Conservation (phyloP, 2,113 vertebrate genomes). For the Phylloscopus trochilus region DNA sequence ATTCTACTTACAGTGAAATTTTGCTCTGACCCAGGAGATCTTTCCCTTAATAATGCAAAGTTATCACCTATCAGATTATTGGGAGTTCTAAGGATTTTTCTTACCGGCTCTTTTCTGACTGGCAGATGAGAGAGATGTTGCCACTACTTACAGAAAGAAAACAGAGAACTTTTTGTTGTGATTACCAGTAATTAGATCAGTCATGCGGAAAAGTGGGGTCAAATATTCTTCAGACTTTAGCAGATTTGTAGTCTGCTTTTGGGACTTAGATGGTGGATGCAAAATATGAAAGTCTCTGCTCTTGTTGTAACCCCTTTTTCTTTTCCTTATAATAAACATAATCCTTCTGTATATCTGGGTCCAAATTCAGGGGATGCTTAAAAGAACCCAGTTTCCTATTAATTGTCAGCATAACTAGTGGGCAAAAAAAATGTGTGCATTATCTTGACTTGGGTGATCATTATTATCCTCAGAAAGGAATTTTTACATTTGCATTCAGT, state of each 20-base stretch:
- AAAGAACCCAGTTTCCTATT: background rate
- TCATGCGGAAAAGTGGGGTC: background rate
- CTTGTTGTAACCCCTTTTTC: background rate
- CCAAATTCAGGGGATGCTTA: background rate
- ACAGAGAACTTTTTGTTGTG: background rate
- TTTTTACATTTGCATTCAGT: background rate
- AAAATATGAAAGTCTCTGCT: background rate
- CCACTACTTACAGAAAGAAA: background rate
- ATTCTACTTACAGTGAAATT: background rate
- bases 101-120: background rate
- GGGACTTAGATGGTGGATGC: background rate
- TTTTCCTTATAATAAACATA: background rate
- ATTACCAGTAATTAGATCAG: background rate
- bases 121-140: background rate
- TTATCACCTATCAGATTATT: background rate
- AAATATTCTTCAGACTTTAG: background rate
- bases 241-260: background rate
- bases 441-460: background rate
- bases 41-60: background rate
- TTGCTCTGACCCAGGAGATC: background rate
- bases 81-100: background rate
- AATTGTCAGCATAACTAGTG: background rate
- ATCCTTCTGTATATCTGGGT: background rate
- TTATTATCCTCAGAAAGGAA: background rate
- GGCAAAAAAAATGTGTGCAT: rapidly evolving